Evolutionary conservation across 1,140 invertebrate species (phyloP).

Genomic region (Homarus americanus): DNA sequence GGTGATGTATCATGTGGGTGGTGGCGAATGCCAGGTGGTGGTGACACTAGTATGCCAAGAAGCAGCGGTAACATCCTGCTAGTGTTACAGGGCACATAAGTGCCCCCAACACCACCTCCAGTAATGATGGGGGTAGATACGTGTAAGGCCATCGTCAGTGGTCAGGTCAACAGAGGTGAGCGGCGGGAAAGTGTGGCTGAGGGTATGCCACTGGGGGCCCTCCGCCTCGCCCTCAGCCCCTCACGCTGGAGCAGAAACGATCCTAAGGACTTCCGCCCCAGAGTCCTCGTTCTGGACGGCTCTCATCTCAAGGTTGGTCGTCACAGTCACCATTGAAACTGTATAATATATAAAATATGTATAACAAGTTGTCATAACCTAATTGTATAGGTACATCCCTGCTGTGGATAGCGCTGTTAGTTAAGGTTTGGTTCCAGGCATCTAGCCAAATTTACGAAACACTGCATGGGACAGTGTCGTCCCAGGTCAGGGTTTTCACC

Average conservation of each 20-base stretch:
- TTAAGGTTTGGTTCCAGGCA: too few species aligned
- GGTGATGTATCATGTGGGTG: not conserved
- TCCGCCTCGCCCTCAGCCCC: conserved; percentile 6
- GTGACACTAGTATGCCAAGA: not conserved
- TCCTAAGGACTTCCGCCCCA: too few species aligned
- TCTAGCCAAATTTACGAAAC: too few species aligned
- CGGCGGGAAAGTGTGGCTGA: not conserved
- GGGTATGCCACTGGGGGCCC: not conserved
- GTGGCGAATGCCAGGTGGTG: not conserved
- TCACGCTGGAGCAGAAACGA: not conserved
- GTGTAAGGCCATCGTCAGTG: not conserved
- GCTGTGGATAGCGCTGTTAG: too few species aligned
- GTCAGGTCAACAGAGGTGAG: not conserved
- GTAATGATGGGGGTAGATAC: not conserved
- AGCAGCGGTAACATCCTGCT: not conserved
- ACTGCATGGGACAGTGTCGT: too few species aligned
- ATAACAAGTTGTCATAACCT: too few species aligned
- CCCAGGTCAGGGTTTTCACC: too few species aligned
- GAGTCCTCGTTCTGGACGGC: not conserved
- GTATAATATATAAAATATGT: too few species aligned
- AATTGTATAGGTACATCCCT: too few species aligned
- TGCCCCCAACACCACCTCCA: not conserved
- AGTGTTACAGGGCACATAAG: not conserved
- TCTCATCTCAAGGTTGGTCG: conserved; percentile 27
- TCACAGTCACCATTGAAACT: not conserved